Base-by-base conservation (phyloP, 2,888 invertebrate genomes). In the Rhagophthalmus giganteus region DNA sequence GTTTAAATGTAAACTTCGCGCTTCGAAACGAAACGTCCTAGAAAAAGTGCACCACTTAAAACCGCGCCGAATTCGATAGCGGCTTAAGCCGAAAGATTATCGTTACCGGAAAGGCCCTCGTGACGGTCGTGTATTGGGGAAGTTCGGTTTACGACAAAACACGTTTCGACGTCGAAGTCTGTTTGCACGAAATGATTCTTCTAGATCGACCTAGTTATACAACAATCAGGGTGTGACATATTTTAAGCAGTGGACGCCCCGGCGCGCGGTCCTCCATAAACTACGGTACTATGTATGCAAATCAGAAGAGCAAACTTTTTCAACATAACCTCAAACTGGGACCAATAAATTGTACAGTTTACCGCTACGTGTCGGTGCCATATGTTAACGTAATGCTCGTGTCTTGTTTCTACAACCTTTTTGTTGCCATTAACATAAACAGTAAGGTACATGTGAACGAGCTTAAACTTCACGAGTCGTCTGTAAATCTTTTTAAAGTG, bases 261-360 rank as follows among this genome's bases (percentile, higher is more conserved):
- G 32, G 34, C 34, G 59, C 61, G 55, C 45, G 45, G 48, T 54
- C 60, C 55, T 53, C 57, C 50, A 60, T 63, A 64, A 66, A 66
- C 62, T 63, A 61, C 62, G 60, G 64, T 60, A 67, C 67, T 70
- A 68, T 68, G 62, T 70, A 70, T 70, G 69, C 66, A 67, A 70
- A 70, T 69, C 60, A 55, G 54, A 57, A 58, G 61, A 60, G 63
- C 59, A 61, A 66, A 68, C 62, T 69, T 67, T 68, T 68, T 66
- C 64, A 59, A 59, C 57, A 58, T 56, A 61, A 59, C 62, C 64
- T 60, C 58, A 62, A 64, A 62, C 58, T 55, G 58, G 58, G 59
- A 58, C 62, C 61, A 55, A 69, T 70, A 70, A 70, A 70, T 69
- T 65, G 65, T 62, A 61, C 55, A 60, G 64, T 65, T 65, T 61